Conservation (phyloP, 2,888 invertebrate species). For the Drosophila setosimentum region DNA sequence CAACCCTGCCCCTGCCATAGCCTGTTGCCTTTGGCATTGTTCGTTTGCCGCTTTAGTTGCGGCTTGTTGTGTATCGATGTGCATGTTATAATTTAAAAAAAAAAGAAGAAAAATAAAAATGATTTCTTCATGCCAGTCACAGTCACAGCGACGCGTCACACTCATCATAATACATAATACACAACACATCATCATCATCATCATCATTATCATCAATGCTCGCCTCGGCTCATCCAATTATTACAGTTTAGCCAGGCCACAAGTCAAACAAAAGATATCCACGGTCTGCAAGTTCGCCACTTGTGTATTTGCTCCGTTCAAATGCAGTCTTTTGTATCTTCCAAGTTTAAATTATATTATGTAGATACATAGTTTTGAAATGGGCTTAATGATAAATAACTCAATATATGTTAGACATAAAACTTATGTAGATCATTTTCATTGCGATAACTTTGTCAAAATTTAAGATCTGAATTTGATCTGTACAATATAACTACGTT, state of each 20-base stretch:
- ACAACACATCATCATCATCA: slow-evolving; percentile 30
- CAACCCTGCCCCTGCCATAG: neutral
- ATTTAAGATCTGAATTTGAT: neutral
- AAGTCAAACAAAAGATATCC: slow-evolving; percentile 72
- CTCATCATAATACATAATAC: slow-evolving; percentile 66
- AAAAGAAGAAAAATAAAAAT: slow-evolving; percentile 64
- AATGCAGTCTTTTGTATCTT: neutral
- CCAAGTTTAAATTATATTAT: slow-evolving; percentile 31
- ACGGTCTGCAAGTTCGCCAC: neutral
- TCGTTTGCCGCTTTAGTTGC: slow-evolving; percentile 80
- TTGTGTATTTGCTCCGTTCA: neutral
- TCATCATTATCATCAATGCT: slow-evolving; percentile 31
- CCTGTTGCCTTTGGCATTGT: slow-evolving; percentile 39
- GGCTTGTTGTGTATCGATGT: slow-evolving; percentile 83
- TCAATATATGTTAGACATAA: neutral
- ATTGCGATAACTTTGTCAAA: neutral
- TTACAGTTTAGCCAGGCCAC: slow-evolving; percentile 77
- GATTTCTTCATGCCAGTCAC: slow-evolving; percentile 77
- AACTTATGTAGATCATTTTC: neutral
- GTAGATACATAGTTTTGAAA: slow-evolving; percentile 11
- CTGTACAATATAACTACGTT: neutral
- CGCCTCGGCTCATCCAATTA: slow-evolving; percentile 68
- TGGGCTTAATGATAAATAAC: neutral
- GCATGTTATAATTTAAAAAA: slow-evolving; percentile 78
- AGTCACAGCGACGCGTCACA: slow-evolving; percentile 59